Percentiles rank a stretch among this genome's conserved stretches.
Conservation (phyloP, 2,888 invertebrate species). For the Papilio protenor region DNA sequence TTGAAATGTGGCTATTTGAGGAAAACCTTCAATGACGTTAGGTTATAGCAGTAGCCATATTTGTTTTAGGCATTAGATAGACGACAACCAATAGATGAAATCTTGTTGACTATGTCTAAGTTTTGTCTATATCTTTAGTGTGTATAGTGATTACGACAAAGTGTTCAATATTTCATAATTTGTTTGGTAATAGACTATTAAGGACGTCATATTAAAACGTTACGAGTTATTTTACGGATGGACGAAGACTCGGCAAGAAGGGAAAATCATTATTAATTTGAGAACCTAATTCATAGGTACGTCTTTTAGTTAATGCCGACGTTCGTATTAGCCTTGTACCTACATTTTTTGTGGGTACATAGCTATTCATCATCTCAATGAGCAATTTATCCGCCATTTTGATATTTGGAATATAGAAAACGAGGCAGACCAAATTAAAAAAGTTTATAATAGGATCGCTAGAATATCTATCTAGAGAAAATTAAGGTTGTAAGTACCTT, state of each 20-base stretch:
- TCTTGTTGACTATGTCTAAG: neutral
- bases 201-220: neutral
- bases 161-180: neutral
- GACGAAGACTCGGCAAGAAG: neutral
- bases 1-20: slow-evolving; percentile 29
- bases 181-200: no score
- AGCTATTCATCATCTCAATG: slow-evolving; percentile 9
- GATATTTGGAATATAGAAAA: slow-evolving; percentile 19
- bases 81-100: slow-evolving; percentile 1
- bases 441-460: neutral
- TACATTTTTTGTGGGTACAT: slow-evolving; percentile 3
- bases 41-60: slow-evolving; percentile 65
- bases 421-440: neutral
- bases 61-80: slow-evolving; percentile 60
- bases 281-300: neutral
- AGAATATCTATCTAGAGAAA: no score
- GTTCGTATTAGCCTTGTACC: neutral
- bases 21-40: slow-evolving; percentile 40
- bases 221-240: neutral
- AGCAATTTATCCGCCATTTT: slow-evolving; percentile 46
- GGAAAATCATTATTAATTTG: neutral
- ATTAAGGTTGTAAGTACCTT: no score
- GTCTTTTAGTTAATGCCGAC: neutral
- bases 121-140: neutral
- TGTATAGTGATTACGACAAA: slow-evolving; percentile 4